phyloP scores from a whole-genome alignment of 2,113 vertebrate genomes.

The Papio anubis region DNA sequence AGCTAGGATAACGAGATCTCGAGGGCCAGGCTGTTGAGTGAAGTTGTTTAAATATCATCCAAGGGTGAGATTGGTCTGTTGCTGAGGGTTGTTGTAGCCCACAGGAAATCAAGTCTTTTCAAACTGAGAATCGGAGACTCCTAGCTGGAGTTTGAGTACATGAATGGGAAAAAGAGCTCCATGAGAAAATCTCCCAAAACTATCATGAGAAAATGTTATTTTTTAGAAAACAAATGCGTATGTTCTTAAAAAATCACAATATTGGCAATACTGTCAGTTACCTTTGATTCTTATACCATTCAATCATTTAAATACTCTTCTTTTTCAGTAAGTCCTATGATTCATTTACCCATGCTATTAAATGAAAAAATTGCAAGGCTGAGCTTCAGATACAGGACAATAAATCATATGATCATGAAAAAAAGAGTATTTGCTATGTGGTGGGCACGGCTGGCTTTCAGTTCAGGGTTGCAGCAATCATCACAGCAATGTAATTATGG shows the following conservation, averaged over 20 bases:
- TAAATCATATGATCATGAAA: background rate
- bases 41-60: background rate
- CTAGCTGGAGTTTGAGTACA: background rate
- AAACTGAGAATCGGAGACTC: background rate
- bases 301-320: background rate
- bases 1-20: background rate
- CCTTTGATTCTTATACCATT: background rate
- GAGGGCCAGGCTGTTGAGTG: background rate
- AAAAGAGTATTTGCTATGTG: background rate
- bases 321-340: conserved; percentile 9
- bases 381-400: background rate
- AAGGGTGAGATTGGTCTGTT: background rate
- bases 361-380: background rate
- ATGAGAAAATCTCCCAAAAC: background rate
- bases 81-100: background rate
- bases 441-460: background rate
- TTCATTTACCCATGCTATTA: background rate
- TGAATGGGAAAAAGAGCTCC: background rate
- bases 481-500: background rate
- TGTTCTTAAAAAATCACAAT: background rate
- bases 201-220: background rate
- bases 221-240: background rate
- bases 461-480: background rate
- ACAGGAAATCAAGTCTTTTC: background rate
- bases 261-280: background rate